phyloP scores from a whole-genome alignment of 2,888 invertebrate genomes.

The Troides aeacus region DNA sequence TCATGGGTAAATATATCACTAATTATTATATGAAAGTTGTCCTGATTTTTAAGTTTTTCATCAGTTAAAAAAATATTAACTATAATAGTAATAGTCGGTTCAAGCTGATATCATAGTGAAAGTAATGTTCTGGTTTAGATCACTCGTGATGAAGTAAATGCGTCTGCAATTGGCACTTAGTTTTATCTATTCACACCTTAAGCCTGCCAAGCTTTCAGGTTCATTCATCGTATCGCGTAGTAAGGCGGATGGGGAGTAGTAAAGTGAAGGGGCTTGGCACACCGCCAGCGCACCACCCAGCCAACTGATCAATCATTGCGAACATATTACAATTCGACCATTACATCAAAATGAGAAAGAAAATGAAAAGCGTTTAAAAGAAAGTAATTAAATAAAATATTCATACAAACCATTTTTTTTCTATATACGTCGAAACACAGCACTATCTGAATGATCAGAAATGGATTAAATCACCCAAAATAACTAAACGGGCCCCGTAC shows the following conservation, averaged over 20 bases:
- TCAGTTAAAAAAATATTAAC: no score
- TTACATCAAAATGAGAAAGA: no score
- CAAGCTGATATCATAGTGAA: not conserved
- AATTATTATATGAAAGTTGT: no score
- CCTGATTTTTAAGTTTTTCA: no score
- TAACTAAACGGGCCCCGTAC: constrained; percentile 19
- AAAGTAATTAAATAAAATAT: not conserved
- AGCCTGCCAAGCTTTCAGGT: not conserved
- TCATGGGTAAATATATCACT: no score
- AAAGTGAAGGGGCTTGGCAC: not conserved
- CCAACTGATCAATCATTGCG: no score
- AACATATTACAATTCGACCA: no score
- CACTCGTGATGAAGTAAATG: not conserved
- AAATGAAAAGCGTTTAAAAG: no score
- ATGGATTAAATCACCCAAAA: not conserved
- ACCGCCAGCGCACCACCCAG: not conserved
- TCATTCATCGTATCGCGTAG: not conserved
- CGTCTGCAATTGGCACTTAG: not conserved
- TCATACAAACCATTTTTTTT: constrained; percentile 19
- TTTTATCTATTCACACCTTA: not conserved
- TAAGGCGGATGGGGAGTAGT: not conserved
- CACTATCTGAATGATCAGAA: not conserved
- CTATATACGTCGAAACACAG: not conserved
- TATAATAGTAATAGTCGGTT: no score
- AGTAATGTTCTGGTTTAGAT: not conserved